Evolutionary conservation across 2,797 vertebrate genomes (phyloP).

Genomic region (Margarornis squamiger): DNA sequence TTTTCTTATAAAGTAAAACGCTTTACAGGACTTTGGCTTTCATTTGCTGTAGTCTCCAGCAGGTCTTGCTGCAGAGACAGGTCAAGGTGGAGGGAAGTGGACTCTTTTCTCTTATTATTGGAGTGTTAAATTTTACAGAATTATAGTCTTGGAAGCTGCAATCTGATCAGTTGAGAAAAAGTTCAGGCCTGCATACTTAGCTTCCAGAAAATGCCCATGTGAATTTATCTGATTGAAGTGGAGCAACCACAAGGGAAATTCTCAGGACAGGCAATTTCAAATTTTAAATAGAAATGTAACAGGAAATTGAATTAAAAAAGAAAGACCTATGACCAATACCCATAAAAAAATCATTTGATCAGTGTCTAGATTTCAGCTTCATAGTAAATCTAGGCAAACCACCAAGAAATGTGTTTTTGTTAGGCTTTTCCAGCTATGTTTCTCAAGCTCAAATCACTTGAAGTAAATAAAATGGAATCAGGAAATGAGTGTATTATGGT

Average conservation of each 20-base stretch:
- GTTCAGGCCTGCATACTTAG: neutral
- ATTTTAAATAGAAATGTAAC: slow-evolving; percentile 35
- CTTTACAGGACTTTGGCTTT: neutral
- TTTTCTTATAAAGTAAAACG: neutral
- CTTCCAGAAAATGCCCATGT: slow-evolving; percentile 29
- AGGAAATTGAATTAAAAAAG: slow-evolving; percentile 60
- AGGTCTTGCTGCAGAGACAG: neutral
- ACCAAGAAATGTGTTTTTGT: slow-evolving; percentile 44
- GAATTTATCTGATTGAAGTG: slow-evolving; percentile 40
- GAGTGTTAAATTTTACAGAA: neutral
- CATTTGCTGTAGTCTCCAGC: neutral
- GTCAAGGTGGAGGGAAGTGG: neutral
- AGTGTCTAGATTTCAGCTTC: slow-evolving; percentile 42
- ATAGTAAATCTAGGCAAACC: slow-evolving; percentile 24
- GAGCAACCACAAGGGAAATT: slow-evolving; percentile 42
- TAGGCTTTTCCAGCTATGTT: slow-evolving; percentile 7
- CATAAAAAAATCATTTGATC: slow-evolving; percentile 46
- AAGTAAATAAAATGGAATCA: slow-evolving; percentile 25
- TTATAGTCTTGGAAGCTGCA: slow-evolving; percentile 18
- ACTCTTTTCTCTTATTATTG: neutral
- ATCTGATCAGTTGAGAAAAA: neutral
- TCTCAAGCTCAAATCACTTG: neutral
- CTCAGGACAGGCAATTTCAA: slow-evolving; percentile 30
- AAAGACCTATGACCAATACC: slow-evolving; percentile 23
- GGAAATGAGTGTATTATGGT: neutral